Evolutionary conservation across 2,797 vertebrate genomes (phyloP).

Genomic region (Falco cherrug): DNA sequence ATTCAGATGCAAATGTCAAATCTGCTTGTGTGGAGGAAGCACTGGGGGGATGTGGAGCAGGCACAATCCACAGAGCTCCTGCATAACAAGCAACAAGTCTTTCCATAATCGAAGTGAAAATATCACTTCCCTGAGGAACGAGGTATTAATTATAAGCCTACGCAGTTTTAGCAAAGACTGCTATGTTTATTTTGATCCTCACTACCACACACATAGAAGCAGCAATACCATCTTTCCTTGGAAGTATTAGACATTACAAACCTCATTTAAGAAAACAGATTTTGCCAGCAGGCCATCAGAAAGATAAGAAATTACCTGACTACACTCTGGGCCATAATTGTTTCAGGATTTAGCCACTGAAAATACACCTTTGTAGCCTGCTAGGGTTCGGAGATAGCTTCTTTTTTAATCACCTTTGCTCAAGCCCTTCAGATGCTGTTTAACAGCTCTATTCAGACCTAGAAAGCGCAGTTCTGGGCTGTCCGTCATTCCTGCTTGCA

Average conservation of each 20-base stretch:
- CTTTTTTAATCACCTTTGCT: constrained; percentile 54
- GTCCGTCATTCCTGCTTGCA: constrained; percentile 13
- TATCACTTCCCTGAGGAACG: not conserved
- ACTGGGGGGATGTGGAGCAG: not conserved
- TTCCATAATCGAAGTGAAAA: not conserved
- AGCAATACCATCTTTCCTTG: not conserved
- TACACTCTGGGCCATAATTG: constrained; percentile 15
- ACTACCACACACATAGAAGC: not conserved
- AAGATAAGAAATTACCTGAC: constrained; percentile 26
- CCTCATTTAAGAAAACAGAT: constrained; percentile 1
- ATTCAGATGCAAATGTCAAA: not conserved
- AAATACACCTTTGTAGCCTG: constrained; percentile 8
- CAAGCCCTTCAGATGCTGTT: constrained; percentile 27
- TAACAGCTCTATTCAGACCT: constrained; percentile 30
- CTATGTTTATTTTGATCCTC: constrained; percentile 44
- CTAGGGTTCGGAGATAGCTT: constrained; percentile 26
- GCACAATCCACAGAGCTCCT: not conserved
- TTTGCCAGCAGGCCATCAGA: constrained; percentile 8
- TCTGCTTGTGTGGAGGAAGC: not conserved
- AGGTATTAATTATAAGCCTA: constrained; percentile 30
- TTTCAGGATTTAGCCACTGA: constrained; percentile 32
- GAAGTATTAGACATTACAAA: constrained; percentile 15
- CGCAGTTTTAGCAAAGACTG: not conserved
- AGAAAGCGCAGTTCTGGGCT: not conserved
- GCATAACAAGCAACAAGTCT: not conserved